Evolutionary conservation across 2,888 invertebrate species (phyloP).

Genomic region (Achlya flavicornis): DNA sequence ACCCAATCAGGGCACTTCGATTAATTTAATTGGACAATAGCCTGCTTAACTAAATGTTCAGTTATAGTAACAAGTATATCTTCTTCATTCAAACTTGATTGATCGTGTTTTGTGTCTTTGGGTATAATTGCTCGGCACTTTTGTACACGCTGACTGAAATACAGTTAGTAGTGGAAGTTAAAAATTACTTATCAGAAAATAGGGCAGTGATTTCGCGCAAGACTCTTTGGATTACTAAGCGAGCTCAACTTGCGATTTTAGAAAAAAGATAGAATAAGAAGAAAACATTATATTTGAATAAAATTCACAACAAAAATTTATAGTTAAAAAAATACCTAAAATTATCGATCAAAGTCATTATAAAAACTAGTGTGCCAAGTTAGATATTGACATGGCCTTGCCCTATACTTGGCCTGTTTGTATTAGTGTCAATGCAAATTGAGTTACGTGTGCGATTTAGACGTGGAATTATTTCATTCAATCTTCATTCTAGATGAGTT

Average conservation of each 20-base stretch:
- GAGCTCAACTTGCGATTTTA: too few relatives aligned
- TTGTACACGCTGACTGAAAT: too few relatives aligned
- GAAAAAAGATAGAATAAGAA: not conserved
- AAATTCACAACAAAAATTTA: not conserved
- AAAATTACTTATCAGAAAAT: too few relatives aligned
- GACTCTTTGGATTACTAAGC: too few relatives aligned
- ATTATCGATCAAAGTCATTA: slow-evolving; percentile 19
- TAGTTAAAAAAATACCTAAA: not conserved
- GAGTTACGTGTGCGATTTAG: slow-evolving; percentile 20
- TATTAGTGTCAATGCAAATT: slow-evolving; percentile 53
- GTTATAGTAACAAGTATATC: not conserved
- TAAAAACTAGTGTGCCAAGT: slow-evolving; percentile 13
- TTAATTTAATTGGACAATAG: not conserved
- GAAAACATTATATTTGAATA: not conserved
- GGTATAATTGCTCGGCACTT: not conserved
- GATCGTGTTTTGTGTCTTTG: not conserved
- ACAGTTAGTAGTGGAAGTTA: too few relatives aligned
- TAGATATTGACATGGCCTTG: slow-evolving; percentile 37
- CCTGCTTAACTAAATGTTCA: not conserved
- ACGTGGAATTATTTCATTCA: slow-evolving; percentile 8
- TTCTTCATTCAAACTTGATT: not conserved
- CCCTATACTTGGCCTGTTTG: slow-evolving; percentile 33
- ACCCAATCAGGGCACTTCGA: not conserved
- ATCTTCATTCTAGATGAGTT: slow-evolving; percentile 3
- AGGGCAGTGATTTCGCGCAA: too few relatives aligned